Evolutionary conservation across 2,888 invertebrate genomes (phyloP).

Genomic region (Leucophenga montana): DNA sequence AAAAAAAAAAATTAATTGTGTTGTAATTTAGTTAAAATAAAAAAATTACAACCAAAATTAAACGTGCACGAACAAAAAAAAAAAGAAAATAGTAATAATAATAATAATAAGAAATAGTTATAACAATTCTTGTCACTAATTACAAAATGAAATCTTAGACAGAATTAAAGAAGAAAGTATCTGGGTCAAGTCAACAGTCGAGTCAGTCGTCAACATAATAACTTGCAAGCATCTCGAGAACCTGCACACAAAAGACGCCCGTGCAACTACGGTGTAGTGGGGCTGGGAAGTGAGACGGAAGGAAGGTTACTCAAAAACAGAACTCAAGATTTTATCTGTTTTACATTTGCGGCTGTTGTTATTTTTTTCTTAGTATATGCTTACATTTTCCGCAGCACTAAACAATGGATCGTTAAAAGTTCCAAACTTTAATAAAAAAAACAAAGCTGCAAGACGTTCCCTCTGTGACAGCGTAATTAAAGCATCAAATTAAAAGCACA

Average conservation of each 20-base stretch:
- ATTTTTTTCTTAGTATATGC: neutral
- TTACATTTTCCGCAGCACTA: neutral
- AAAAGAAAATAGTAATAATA: too few relatives aligned
- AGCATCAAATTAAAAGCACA: constrained; percentile 38
- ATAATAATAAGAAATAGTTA: constrained; percentile 13
- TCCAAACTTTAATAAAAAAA: neutral
- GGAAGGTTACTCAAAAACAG: neutral
- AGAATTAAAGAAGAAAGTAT: constrained; percentile 62
- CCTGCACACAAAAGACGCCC: constrained; percentile 12
- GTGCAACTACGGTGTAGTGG: constrained; percentile 25
- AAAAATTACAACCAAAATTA: constrained; percentile 8
- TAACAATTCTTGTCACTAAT: constrained; percentile 63
- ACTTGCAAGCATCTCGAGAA: constrained; percentile 17
- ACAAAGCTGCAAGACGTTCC: too few relatives aligned
- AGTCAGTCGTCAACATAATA: neutral
- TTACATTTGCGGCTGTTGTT: neutral
- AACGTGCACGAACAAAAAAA: neutral
- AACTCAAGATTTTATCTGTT: neutral
- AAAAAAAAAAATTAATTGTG: constrained; percentile 7
- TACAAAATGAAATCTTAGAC: constrained; percentile 46
- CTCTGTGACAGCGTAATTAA: constrained; percentile 31
- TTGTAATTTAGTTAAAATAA: constrained; percentile 12
- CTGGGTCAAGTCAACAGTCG: constrained; percentile 51
- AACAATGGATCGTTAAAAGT: constrained; percentile 9
- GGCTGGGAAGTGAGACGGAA: neutral